Evolutionary conservation across 1,140 invertebrate species (phyloP), one percentile per base, ranked within the genome.

Genomic region (Procambarus virginalis): DNA sequence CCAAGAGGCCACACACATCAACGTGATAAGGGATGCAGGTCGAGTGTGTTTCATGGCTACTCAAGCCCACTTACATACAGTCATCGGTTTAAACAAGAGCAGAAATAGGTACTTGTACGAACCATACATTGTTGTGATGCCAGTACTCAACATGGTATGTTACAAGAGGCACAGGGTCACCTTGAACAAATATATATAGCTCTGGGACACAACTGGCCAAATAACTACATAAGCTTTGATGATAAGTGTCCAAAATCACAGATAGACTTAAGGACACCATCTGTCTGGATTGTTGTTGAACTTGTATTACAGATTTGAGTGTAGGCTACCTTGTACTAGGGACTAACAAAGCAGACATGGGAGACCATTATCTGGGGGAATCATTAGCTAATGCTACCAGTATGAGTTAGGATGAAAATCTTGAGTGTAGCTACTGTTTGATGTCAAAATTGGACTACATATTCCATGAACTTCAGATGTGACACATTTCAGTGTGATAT

Each of bases 221-320:
- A 22, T 73, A 73, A 73, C n/a, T 73, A 34, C n/a, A 34, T 73
- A 34, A 9, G 5, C 68, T 73, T 73, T 34, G 68, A 73, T 73
- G n/a, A 73, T 73, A 8, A 73, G 4, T 22, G 22, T 34, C 22
- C 68, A 20, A 34, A 34, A 20, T 73, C 22, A 80, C n/a, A 80
- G 48, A 77, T 49, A 51, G 77, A 51, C 22, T 58, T 55, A n/a
- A 55, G 55, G 78, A 55, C 78, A n/a, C 58, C 78, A 55, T 80
- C 55, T 22, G 78, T 34, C 55, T 51, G 78, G 49, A n/a, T 55
- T 58, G 55, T 55, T 80, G 22, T 10, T 84, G 60, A 70, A 17
- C 82, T 73, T 84, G 60, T 70, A 68, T 84, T 84, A 70, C 60
- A 73, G n/a, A 84, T 83, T 34, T 84, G n/a, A 45, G 81, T 70